Evolutionary conservation across 2,888 invertebrate species (phyloP), one percentile per base, ranked within the genome.

Genomic region (Cerceris ruficornis): DNA sequence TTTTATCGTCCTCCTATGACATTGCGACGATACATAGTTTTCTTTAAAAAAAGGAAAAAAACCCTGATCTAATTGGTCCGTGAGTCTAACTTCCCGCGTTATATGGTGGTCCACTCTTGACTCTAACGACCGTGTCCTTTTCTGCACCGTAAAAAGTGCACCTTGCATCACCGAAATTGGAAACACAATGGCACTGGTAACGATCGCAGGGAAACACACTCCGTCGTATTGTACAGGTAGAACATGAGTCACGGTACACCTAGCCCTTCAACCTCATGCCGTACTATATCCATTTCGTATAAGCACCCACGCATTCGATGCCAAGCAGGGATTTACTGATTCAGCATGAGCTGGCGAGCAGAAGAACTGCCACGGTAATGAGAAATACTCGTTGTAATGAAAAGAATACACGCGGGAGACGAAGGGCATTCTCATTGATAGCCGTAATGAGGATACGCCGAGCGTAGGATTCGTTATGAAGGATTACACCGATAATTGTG

Each of bases 231-330:
- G 28, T 64, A 59, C 72, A 39, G 65, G 61, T 39, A 49, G 28
- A 70, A 71, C 67, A 58, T 80, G 80, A 80, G 72, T 80, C 80
- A 80, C 70, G 59, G 28, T 68, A 41, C 61, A 64, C 59, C 72
- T 60, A 75, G 55, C 67, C 58, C 55, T 69, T 78, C 80, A 77
- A 80, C 79, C 79, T 75, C 75, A 77, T 68, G 43, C 62, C 71
- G 59, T 66, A 69, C 72, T 80, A 84, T 86, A 75, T 80, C 79
- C 80, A 77, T 80, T 83, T 83, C 76, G 70, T 82, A 77, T 65
- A 65, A 52, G 71, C 86, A 86, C 85, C 84, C 83, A 86, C 86
- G 87, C 84, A 68, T 66, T 73, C 64, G 62, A 60, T 67, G 62
- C 58, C 80, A 73, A 68, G 67, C 70, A 77, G 75, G 70, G 81